These are phyloP conservation scores for Resseliella maxima DNA, from an alignment of 2,888 invertebrate species.

Conservation along the genomic window DNA sequence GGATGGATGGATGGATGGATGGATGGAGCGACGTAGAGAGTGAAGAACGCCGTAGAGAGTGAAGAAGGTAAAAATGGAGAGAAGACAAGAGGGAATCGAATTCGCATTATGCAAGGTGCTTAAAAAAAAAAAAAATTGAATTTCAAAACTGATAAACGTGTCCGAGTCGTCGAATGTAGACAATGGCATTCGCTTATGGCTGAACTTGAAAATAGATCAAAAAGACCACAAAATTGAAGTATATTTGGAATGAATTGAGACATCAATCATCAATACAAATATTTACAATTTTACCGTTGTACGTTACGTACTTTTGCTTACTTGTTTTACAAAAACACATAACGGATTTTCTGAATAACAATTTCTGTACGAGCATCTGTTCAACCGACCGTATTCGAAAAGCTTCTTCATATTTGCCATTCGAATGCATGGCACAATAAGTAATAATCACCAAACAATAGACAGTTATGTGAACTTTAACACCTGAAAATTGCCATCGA, in stretches of 20 bases:
- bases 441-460: constrained; percentile 49
- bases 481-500: constrained; percentile 54
- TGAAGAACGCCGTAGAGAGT: too few relatives aligned
- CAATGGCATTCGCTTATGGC: background rate
- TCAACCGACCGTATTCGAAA: background rate
- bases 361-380: background rate
- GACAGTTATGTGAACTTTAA: constrained; percentile 48
- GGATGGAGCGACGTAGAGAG: too few relatives aligned
- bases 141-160: background rate
- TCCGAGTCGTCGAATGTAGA: background rate
- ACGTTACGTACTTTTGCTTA: background rate
- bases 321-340: background rate
- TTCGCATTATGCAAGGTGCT: background rate
- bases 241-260: constrained; percentile 11
- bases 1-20: too few relatives aligned
- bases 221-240: constrained; percentile 4
- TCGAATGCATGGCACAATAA: background rate
- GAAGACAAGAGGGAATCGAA: too few relatives aligned
- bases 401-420: constrained; percentile 32
- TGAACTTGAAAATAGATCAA: constrained; percentile 41
- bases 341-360: background rate
- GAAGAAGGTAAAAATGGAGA: too few relatives aligned
- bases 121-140: background rate
- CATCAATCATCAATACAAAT: constrained; percentile 44
- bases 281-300: background rate